Evolutionary conservation across 2,797 vertebrate species (phyloP), one percentile per base, ranked within the genome.

Genomic region (Acanthopagrus latus): DNA sequence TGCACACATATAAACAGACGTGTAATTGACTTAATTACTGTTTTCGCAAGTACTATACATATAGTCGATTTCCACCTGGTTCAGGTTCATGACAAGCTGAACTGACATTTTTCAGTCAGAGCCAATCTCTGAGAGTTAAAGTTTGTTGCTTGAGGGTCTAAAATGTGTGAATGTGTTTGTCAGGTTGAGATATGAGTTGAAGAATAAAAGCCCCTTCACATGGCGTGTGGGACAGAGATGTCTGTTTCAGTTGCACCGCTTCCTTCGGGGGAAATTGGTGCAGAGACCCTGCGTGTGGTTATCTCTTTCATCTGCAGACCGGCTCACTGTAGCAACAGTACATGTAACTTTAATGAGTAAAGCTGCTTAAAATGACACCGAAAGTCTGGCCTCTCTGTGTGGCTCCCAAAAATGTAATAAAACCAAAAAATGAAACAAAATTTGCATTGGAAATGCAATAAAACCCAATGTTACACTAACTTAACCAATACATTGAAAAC

Each of bases 231-330:
- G 10, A 25, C 0, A 71, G 17, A 74, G 20, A 27, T 0, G 18
- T 65, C 10, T 5, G 25, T 46, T 14, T 60, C n/a, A 71, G 64
- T 0, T 50, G 69, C 64, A 20, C 44, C 0, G 27, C 72, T 59
- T 38, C 7, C 7, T 83, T 83, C 23, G 51, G 12, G 58, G 74
- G 81, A 82, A 78, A 21, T 56, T 41, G 64, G 56, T 71, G 70
- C 76, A 80, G 57, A 85, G 75, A 70, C 76, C 76, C 78, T 51
- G 20, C 13, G 10, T 74, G 85, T 64, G 85, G 88, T 86, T 86
- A 81, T 63, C 75, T 56, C 58, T 44, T 29, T 63, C 55, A 44
- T 71, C 51, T 69, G 64, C 44, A 65, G 50, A 50, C 25, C 59
- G 13, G 10, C 48, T 1, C 3, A 27, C n/a, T 51, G 58, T 71